Base-by-base conservation (phyloP, 2,888 invertebrate species). In the Drosophila parthenogenetica region DNA sequence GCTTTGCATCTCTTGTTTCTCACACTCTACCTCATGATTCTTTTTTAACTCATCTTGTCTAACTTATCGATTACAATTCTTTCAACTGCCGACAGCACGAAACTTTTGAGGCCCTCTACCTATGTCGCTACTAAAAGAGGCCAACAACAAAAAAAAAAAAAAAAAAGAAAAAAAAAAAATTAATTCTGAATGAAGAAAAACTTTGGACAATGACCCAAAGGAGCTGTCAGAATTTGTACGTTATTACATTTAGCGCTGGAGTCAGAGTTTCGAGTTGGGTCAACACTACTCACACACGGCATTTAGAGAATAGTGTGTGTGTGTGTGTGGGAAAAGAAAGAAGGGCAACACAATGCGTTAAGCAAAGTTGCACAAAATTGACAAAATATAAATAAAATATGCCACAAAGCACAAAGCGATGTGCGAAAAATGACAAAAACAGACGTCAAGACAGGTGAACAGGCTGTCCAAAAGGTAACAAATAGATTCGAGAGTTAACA, bases 311-410 rank as follows among this genome's bases (percentile, higher is more conserved):
- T 46, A 22, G 46, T 37, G 29, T 29, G 29, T 40, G 22, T 22
- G 22, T 14, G 10, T 45, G 0, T 39, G 32, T 11, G 10, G n/a
- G 17, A 2, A 5, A 29, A 8, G 14, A 2, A 5, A 19, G 19
- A n/a, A 5, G 29, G 42, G 10, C n/a, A 39, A 19, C 35, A 77
- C 77, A 80, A 73, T 51, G 57, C 65, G 75, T 43, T 60, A 54
- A 42, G 82, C 63, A 69, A 71, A 78, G 76, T 87, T 81, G 71
- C 67, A 73, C 68, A 83, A 81, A 86, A 80, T 81, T 86, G 89
- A 86, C 89, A 86, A 88, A 82, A 88, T 83, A 86, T 88, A 86
- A 83, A 88, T 83, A 83, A 83, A 88, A 83, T 83, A 83, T 86
- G 86, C 77, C 74, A 69, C 79, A 85, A 64, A 63, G 53, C 74